Evolutionary conservation across 2,113 vertebrate genomes (phyloP), one percentile per base, ranked within the genome.

Genomic region (Austrofundulus limnaeus): DNA sequence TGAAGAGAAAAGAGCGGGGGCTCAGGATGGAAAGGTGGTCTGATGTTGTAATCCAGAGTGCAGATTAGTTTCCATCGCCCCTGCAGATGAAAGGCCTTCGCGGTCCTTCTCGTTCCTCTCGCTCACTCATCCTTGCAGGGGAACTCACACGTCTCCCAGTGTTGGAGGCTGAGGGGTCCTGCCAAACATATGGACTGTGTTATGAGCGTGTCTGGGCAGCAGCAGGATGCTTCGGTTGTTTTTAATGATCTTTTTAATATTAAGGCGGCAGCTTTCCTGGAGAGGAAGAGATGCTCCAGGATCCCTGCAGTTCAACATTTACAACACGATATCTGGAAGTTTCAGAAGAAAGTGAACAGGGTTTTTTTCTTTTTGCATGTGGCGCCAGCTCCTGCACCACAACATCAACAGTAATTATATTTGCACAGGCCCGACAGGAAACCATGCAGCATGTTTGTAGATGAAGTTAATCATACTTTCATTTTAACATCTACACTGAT

Each of bases 161-260:
- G 21, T 53, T 3, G 54, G 72, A 5, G 46, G 53, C 60, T 45
- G 14, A 39, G 51, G 42, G 23, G 60, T 55, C 68, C 72, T 23
- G 34, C 14, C 39, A 2, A 14, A 75, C 84, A 88, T 75, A 66
- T 87, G 84, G 78, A 70, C 15, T 23, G 62, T 39, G 72, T 85
- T 85, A 85, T 66, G 56, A 53, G 54, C 70, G 61, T 28, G 56
- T 59, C 61, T 59, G 51, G 19, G 57, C 72, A n/a, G n/a, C n/a
- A n/a, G 64, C 77, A 77, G 76, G 55, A 65, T 53, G 71, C 53
- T 61, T 53, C 51, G 0, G 48, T 45, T 38, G 52, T 56, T 74
- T 49, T 79, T 64, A n/a, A 68, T 45, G 54, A 61, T 47, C 42
- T 60, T 17, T 1, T 49, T 60, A 74, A 59, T 77, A 79, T 84